Evolutionary conservation across 2,888 invertebrate genomes (phyloP), one percentile per base, ranked within the genome.

Genomic region (Eustalomyia histrio): DNA sequence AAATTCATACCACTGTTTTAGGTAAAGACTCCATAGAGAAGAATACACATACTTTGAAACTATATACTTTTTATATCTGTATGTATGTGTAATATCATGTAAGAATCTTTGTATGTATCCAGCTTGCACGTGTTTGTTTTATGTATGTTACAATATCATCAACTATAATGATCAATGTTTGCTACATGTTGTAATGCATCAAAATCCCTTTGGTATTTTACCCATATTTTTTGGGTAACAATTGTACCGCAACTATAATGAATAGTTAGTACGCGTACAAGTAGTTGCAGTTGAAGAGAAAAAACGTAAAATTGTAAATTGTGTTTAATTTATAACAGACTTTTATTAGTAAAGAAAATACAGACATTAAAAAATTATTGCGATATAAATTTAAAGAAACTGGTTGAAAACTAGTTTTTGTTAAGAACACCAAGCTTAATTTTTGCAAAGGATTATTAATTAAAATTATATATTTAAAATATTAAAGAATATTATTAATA

Each of bases 91-190:
- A 5, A 24, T 24, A 3, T 24, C 24, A 24, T 3, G 24, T 24
- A 24, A 24, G 24, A 24, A 24, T 3, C 24, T 24, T 3, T 29
- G 29, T 29, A 7, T 29, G 29, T 29, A 67, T 67, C 16, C 18
- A 43, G 64, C 65, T 71, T 58, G 71, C 52, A 71, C 71, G 64
- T 71, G 55, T 65, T 64, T 43, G 55, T 24, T 29, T 53, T 7
- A 6, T 17, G n/a, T 65, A 6, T 52, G 18, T 5, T 24, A 17
- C 55, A 68, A 57, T 74, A 71, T 63, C 73, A 65, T 47, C 69
- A 65, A 76, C 68, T 69, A 35, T n/a, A n/a, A n/a, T 80, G 80
- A 76, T 80, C 76, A 80, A 76, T 76, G 76, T 68, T 73, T 73
- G 64, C 76, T 69, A 64, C 65, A 76, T 63, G 69, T 29, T 68